Evolutionary conservation across 2,888 invertebrate species (phyloP), one percentile per base, ranked within the genome.

Genomic region (Drosophila testacea): DNA sequence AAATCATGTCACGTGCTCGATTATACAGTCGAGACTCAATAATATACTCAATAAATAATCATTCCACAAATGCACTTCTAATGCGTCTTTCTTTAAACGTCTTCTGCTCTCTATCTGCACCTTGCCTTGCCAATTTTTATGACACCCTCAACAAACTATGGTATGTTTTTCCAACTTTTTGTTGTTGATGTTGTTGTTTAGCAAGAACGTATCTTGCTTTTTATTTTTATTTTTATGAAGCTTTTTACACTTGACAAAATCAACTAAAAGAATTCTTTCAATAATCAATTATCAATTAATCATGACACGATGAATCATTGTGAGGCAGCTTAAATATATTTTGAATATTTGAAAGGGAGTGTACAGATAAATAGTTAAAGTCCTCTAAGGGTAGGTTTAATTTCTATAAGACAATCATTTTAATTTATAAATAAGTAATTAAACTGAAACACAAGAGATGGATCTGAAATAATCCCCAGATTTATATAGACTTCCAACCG

Each of bases 1-100:
- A 75, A 67, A 71, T 71, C 75, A 46, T 70, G 66, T 81, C 78
- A 81, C 78, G 82, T 83, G 79, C 42, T 22, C 77, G 71, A 83
- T 81, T 81, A 70, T 66, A 77, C 57, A 67, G 42, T 51, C 64
- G 46, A 64, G 51, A 70, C 78, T 16, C 16, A 16, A 78, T 62
- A 77, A 69, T 65, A 69, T 61, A 71, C 73, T 77, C 62, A 54
- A 65, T 61, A 66, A 69, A 63, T 67, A 48, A 67, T 73, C 63
- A 41, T 51, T 42, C n/a, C 65, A 60, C 60, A 30, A 75, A 79
- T 79, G 75, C 79, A 79, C 57, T 65, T 56, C 10, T 38, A 48
- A 55, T 71, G 63, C 60, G 62, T 60, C 59, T 77, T 55, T 34
- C 32, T 27, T 30, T 6, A 9, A 0, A 5, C 30, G 28, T 47